Evolutionary conservation across 2,888 invertebrate genomes (phyloP).

Genomic region (Acanthosepion pharaonis): DNA sequence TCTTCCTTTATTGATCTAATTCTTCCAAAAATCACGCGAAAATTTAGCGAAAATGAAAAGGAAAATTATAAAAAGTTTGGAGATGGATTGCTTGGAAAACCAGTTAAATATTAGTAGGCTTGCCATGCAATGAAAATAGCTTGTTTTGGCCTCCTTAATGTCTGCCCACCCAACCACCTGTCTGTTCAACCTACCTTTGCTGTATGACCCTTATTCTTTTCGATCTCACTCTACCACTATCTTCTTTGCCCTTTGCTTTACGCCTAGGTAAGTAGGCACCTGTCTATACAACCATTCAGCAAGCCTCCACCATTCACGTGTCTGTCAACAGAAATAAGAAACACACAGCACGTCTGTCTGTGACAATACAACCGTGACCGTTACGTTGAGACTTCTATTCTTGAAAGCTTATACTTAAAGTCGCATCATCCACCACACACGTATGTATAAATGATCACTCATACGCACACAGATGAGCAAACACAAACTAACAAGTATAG

Average conservation of each 20-base stretch:
- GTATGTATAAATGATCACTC: background rate
- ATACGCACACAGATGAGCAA: background rate
- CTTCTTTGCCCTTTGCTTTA: slow-evolving; percentile 6
- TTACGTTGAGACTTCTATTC: background rate
- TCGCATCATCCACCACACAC: background rate
- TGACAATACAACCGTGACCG: slow-evolving; percentile 33
- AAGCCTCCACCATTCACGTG: slow-evolving; percentile 6
- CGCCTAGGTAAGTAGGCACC: background rate
- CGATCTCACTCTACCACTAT: background rate
- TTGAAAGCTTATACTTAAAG: background rate
- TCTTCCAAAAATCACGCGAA: no score
- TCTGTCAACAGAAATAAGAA: slow-evolving; percentile 20
- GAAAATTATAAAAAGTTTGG: no score
- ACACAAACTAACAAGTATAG: background rate
- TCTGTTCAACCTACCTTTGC: background rate
- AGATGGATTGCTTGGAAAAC: background rate
- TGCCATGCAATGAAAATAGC: background rate
- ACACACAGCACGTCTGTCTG: slow-evolving; percentile 23
- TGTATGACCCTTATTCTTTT: slow-evolving; percentile 21
- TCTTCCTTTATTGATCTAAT: no score
- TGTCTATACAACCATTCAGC: slow-evolving; percentile 33
- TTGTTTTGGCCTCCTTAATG: background rate
- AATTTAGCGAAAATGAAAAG: no score
- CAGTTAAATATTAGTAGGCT: background rate
- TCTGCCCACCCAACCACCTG: background rate